Conservation (phyloP, 2,113 vertebrate species). For the Pelmatolapia mariae region DNA sequence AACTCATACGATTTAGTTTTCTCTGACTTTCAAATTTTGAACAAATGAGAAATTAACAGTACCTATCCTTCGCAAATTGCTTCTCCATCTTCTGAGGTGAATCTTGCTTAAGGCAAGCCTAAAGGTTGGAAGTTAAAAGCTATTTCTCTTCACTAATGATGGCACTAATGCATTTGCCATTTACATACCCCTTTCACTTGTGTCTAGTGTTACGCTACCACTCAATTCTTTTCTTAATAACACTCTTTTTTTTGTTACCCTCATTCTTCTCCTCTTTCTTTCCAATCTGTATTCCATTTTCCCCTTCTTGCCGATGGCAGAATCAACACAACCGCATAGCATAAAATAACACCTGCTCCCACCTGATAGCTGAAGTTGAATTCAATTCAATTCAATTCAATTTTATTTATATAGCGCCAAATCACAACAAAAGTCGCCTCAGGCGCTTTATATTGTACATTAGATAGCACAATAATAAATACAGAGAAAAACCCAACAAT, state of each 20-base stretch:
- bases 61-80: not conserved
- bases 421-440: too few species aligned
- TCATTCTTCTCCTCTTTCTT: not conserved
- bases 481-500: too few species aligned
- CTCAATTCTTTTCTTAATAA: not conserved
- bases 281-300: not conserved
- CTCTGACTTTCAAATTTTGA: not conserved
- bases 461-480: too few species aligned
- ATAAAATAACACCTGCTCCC: not conserved
- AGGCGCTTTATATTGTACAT: too few species aligned
- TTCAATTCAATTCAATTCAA: too few species aligned
- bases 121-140: conserved; percentile 46
- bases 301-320: not conserved
- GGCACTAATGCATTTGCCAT: conserved; percentile 53
- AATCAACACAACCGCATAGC: not conserved
- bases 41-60: conserved; percentile 1
- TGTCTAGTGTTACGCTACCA: not conserved
- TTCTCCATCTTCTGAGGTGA: not conserved
- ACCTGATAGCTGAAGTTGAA: not conserved
- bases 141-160: conserved; percentile 15
- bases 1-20: not conserved
- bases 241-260: not conserved
- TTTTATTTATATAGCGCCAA: too few species aligned
- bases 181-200: conserved; percentile 20
- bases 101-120: not conserved